phyloP scores from a whole-genome alignment of 2,888 invertebrate genomes.

The Drosophila yooni region DNA sequence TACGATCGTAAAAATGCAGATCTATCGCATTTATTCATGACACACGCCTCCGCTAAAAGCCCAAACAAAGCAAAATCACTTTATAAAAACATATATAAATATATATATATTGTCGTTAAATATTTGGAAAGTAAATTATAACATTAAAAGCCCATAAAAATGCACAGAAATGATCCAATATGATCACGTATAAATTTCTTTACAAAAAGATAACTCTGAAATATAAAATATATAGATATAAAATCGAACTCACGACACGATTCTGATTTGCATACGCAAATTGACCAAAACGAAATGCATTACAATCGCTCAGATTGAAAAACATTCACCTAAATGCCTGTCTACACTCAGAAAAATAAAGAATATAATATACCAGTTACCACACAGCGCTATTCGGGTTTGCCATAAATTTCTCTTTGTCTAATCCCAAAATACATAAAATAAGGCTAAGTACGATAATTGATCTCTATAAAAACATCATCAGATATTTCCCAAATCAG shows the following conservation, averaged over 20 bases:
- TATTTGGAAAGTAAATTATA: conserved; percentile 76
- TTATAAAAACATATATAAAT: background rate
- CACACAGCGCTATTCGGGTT: background rate
- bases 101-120: conserved; percentile 54
- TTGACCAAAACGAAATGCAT: conserved; percentile 44
- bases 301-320: conserved; percentile 54
- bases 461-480: background rate
- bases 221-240: conserved; percentile 18
- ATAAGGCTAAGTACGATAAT: background rate
- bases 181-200: conserved; percentile 26
- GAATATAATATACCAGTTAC: background rate
- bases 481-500: background rate
- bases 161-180: conserved; percentile 28
- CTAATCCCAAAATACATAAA: background rate
- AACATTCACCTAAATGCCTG: conserved; percentile 37
- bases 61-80: conserved; percentile 42
- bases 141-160: conserved; percentile 66
- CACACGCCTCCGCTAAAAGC: conserved; percentile 48
- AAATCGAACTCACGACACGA: conserved; percentile 34
- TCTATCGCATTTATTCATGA: conserved; percentile 44
- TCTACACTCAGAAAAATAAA: conserved; percentile 17
- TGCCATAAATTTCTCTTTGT: background rate
- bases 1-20: conserved; percentile 56
- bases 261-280: conserved; percentile 64
- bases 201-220: conserved; percentile 26